Evolutionary conservation across 1,140 invertebrate genomes (phyloP).

Genomic region (Eufriesea mexicana): DNA sequence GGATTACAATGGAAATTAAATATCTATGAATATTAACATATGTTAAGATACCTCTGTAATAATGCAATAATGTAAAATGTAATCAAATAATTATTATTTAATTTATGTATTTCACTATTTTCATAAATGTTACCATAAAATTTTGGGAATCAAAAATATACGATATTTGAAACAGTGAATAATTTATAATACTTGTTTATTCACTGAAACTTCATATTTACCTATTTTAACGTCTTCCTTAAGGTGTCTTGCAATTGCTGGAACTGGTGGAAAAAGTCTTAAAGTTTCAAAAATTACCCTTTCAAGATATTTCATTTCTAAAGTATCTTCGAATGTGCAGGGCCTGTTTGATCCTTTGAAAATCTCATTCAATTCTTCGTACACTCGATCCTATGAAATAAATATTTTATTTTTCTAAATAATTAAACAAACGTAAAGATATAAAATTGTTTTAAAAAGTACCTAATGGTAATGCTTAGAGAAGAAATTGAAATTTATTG

Average conservation of each 20-base stretch:
- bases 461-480: no score
- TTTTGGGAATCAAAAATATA: no score
- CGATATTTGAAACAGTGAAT: no score
- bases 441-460: neutral
- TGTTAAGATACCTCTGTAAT: no score
- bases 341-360: constrained; percentile 88
- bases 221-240: constrained; percentile 88
- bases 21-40: no score
- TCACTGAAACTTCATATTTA: constrained; percentile 75
- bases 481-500: no score
- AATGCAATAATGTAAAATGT: no score
- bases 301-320: constrained; percentile 93
- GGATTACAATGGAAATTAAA: no score
- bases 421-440: neutral
- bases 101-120: no score
- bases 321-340: constrained; percentile 90
- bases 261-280: constrained; percentile 91
- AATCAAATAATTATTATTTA: no score
- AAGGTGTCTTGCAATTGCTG: constrained; percentile 88
- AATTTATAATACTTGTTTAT: neutral
- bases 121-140: no score
- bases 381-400: constrained; percentile 54
- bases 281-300: constrained; percentile 90
- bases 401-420: neutral
- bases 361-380: constrained; percentile 89